Evolutionary conservation across 2,888 invertebrate genomes (phyloP).

Genomic region (Labia minor): DNA sequence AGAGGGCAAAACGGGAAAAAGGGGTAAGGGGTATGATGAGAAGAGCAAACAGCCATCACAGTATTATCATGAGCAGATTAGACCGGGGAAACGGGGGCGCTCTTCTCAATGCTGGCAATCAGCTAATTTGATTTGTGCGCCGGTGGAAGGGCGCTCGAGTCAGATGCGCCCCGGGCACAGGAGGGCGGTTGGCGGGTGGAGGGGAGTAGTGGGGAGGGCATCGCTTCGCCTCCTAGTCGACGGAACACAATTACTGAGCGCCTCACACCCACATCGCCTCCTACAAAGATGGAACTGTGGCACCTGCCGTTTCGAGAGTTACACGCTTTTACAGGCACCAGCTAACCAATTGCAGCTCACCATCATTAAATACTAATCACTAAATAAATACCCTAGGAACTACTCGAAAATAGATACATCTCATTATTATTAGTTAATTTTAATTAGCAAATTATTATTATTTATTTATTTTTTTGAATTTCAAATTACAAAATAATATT

Average conservation of each 20-base stretch:
- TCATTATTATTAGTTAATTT: too few relatives aligned
- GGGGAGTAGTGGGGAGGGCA: conserved; percentile 2
- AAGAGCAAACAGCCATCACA: conserved; percentile 24
- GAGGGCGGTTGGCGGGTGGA: background rate
- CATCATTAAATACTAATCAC: too few relatives aligned
- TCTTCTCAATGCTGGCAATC: conserved; percentile 26
- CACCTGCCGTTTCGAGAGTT: background rate
- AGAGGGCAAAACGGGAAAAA: background rate
- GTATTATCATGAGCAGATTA: conserved; percentile 26
- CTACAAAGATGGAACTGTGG: background rate
- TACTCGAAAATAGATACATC: too few relatives aligned
- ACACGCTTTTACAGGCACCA: background rate
- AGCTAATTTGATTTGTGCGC: conserved; percentile 26
- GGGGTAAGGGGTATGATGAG: conserved; percentile 20
- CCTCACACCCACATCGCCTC: background rate
- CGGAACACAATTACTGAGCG: background rate
- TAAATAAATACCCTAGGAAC: too few relatives aligned
- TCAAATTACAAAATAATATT: too few relatives aligned
- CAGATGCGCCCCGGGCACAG: background rate
- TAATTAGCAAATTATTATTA: too few relatives aligned
- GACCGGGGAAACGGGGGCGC: conserved; percentile 16
- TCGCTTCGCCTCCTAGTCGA: conserved; percentile 14
- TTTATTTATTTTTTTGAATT: too few relatives aligned
- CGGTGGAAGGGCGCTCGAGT: background rate
- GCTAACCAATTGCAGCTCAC: too few relatives aligned